These are phyloP conservation scores for Lasioglossum marginatum DNA, from an alignment of 2,888 invertebrate genomes.

Conservation along the genomic window DNA sequence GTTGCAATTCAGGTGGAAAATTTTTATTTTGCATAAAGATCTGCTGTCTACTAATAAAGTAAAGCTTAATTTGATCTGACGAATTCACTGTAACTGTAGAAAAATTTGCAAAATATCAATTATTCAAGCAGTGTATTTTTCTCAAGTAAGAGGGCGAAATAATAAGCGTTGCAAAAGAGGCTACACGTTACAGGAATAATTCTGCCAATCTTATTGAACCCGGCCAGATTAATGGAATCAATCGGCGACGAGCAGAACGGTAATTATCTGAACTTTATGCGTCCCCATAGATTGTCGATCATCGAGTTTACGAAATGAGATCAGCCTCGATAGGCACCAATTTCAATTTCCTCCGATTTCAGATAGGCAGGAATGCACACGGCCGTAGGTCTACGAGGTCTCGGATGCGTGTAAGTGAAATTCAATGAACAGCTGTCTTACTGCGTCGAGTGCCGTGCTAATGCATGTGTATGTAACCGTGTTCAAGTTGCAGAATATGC, in stretches of 20 bases:
- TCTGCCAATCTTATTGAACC: constrained; percentile 13
- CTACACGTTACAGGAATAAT: background rate
- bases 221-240: constrained; percentile 22
- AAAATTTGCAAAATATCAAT: too few species aligned
- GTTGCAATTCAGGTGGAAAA: too few species aligned
- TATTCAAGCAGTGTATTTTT: too few species aligned
- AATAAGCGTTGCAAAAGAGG: background rate
- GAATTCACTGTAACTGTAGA: too few species aligned
- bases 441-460: background rate
- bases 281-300: constrained; percentile 56
- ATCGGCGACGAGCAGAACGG: constrained; percentile 18
- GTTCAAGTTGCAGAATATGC: constrained; percentile 2
- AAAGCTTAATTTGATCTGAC: too few species aligned
- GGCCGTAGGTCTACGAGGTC: constrained; percentile 8
- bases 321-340: constrained; percentile 51
- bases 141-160: too few species aligned
- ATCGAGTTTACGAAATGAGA: constrained; percentile 58
- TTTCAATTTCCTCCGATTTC: constrained; percentile 62
- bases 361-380: constrained; percentile 40
- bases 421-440: constrained; percentile 42
- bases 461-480: background rate
- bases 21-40: too few species aligned
- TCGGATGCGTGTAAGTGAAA: constrained; percentile 43
- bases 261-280: constrained; percentile 51
- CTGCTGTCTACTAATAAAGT: too few species aligned